phyloP scores from a whole-genome alignment of 1,140 invertebrate species.

The Linepithema humile region DNA sequence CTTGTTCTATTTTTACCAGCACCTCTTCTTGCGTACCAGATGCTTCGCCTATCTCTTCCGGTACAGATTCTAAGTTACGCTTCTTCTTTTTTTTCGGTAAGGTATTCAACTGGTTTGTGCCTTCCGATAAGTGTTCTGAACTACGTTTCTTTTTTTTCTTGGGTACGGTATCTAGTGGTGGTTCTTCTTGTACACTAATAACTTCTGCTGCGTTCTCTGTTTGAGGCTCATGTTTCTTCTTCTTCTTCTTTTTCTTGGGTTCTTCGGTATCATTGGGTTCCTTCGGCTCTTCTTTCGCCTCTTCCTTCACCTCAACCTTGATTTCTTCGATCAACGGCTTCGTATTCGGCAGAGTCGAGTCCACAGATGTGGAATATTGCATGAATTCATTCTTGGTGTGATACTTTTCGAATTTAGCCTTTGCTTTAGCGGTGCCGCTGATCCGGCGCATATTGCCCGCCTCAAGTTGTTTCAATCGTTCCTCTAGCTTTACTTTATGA shows the following conservation, averaged over 20 bases:
- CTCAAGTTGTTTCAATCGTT: slow-evolving; percentile 91
- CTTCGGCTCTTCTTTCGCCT: no score
- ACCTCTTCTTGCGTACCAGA: background rate
- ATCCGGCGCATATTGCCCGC: slow-evolving; percentile 93
- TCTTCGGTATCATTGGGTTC: no score
- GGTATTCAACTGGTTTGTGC: background rate
- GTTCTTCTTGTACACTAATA: background rate
- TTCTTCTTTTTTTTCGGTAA: slow-evolving; percentile 69
- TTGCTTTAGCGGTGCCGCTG: slow-evolving; percentile 94
- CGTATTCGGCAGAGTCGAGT: slow-evolving; percentile 85
- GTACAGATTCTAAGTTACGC: slow-evolving; percentile 70
- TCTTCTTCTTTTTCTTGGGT: slow-evolving; percentile 75
- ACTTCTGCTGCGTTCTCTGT: slow-evolving; percentile 67
- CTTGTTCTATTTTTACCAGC: background rate
- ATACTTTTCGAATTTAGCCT: slow-evolving; percentile 96
- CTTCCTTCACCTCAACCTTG: slow-evolving; percentile 71
- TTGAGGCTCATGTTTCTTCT: slow-evolving; percentile 71
- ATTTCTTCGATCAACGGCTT: slow-evolving; percentile 82
- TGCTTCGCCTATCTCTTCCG: slow-evolving; percentile 62
- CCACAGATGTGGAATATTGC: slow-evolving; percentile 87
- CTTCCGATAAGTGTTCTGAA: background rate
- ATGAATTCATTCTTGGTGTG: slow-evolving; percentile 91
- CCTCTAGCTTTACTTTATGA: slow-evolving; percentile 95
- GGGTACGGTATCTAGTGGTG: background rate
- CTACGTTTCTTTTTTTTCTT: slow-evolving; percentile 60